These are phyloP conservation scores for Norana najaformis DNA, from an alignment of 2,888 invertebrate genomes.

Conservation along the genomic window DNA sequence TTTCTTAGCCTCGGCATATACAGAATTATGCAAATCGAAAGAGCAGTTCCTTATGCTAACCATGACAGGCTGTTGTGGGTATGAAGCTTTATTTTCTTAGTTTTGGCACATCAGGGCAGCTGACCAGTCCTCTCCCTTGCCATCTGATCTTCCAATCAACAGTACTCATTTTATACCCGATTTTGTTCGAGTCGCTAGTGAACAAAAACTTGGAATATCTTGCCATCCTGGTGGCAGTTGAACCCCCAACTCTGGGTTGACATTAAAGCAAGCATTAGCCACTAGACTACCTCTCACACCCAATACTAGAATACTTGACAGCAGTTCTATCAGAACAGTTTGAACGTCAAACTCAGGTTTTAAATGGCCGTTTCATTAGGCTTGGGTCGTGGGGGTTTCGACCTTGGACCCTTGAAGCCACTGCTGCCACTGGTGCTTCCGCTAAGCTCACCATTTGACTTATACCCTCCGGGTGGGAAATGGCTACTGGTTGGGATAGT, in stretches of 20 bases:
- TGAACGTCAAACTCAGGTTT: not conserved
- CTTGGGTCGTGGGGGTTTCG: constrained; percentile 9
- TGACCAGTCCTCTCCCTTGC: not conserved
- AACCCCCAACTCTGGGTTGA: not conserved
- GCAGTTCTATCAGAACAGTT: not conserved
- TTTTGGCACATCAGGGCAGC: too few species aligned
- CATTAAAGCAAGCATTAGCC: too few species aligned
- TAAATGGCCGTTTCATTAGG: constrained; percentile 27
- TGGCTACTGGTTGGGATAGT: not conserved
- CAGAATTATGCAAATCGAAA: not conserved
- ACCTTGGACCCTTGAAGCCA: not conserved
- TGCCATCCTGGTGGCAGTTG: not conserved
- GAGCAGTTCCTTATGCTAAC: too few species aligned
- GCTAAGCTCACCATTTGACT: not conserved
- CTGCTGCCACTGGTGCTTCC: constrained; percentile 17
- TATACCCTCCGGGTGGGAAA: constrained; percentile 15
- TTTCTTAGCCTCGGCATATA: not conserved
- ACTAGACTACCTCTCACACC: not conserved
- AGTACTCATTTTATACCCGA: not conserved
- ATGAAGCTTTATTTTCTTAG: not conserved
- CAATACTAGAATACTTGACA: not conserved
- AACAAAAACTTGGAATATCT: not conserved
- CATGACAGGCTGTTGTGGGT: not conserved
- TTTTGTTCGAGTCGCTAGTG: not conserved
- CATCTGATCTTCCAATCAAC: not conserved